phyloP scores from a whole-genome alignment of 2,113 vertebrate species.

The Stercorarius parasiticus region DNA sequence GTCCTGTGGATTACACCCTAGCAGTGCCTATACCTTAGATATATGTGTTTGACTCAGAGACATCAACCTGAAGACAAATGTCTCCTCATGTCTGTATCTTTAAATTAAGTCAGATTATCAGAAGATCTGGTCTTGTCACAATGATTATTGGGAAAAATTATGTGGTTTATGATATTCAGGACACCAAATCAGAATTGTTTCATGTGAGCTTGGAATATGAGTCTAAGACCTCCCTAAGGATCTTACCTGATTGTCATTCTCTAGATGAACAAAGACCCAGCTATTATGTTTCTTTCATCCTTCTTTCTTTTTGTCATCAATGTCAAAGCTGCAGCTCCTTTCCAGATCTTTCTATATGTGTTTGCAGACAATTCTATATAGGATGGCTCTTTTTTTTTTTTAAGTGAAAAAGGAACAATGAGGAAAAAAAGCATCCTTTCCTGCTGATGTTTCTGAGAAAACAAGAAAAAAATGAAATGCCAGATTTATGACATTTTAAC shows the following conservation, averaged over 20 bases:
- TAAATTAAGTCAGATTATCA: neutral
- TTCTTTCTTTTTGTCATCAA: neutral
- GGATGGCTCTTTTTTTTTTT: neutral
- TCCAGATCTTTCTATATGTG: neutral
- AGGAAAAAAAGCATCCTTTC: neutral
- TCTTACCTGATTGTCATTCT: neutral
- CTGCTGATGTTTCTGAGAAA: neutral
- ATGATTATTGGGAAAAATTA: neutral
- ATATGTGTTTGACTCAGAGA: neutral
- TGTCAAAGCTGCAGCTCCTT: neutral
- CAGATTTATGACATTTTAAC: constrained; percentile 5
- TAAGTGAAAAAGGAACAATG: neutral
- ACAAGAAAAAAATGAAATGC: neutral
- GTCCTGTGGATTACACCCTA: neutral
- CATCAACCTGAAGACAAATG: neutral
- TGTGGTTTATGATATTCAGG: neutral
- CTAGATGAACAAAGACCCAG: neutral
- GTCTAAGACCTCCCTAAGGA: neutral
- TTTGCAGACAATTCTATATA: neutral
- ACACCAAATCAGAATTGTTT: neutral
- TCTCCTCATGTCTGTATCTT: neutral
- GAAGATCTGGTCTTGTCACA: neutral
- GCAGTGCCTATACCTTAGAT: neutral
- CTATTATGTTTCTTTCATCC: neutral
- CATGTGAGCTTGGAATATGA: neutral